Percentiles rank a stretch among this genome's conserved stretches.
Evolutionary conservation across 2,888 invertebrate genomes (phyloP).

Genomic region (Calameuta idolon): DNA sequence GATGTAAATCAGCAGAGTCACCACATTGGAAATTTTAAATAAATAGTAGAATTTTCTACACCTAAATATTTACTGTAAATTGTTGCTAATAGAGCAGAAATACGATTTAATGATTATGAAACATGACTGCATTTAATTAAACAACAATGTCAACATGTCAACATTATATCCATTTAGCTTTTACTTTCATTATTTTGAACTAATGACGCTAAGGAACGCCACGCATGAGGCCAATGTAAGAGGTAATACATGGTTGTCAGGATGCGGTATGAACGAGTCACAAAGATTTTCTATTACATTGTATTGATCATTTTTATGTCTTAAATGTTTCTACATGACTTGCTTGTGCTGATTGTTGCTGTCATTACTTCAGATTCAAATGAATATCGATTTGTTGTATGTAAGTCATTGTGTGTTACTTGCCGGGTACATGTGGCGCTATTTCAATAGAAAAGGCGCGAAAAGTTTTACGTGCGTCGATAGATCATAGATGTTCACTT

Average conservation of each 20-base stretch:
- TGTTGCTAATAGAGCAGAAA: background rate
- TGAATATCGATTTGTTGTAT: background rate
- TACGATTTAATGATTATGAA: background rate
- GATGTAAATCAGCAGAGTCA: background rate
- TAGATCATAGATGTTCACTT: background rate
- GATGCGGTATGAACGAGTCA: background rate
- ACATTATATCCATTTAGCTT: background rate
- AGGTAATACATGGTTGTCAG: background rate
- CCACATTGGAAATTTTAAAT: background rate
- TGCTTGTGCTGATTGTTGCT: background rate
- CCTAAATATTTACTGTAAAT: background rate
- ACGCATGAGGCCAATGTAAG: background rate
- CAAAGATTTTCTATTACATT: background rate
- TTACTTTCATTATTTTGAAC: background rate
- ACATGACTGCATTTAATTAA: background rate
- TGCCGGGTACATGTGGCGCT: background rate
- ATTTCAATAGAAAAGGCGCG: background rate
- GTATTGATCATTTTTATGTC: background rate
- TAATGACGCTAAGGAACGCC: background rate
- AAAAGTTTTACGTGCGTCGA: background rate
- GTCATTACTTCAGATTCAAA: background rate
- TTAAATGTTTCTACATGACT: background rate
- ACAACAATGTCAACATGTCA: background rate
- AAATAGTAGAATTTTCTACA: background rate
- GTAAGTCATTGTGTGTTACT: background rate